Evolutionary conservation across 2,797 vertebrate genomes (phyloP).

Genomic region (Arctocebus calabarensis): DNA sequence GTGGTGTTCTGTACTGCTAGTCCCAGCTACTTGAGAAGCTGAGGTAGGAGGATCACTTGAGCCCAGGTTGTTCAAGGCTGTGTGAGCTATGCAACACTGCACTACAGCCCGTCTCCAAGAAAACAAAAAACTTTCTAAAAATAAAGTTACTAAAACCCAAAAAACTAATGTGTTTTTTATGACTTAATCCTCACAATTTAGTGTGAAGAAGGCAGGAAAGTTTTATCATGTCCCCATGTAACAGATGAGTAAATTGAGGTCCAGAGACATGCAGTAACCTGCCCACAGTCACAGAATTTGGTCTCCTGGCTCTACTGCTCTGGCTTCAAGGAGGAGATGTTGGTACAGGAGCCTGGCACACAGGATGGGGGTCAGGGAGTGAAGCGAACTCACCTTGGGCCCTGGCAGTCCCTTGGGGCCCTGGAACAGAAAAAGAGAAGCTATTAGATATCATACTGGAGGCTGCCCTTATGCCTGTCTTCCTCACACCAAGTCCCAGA

Average conservation of each 20-base stretch:
- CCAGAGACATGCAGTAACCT: not conserved
- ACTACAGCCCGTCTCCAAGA: not conserved
- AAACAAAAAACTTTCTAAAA: not conserved
- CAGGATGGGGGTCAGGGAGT: not conserved
- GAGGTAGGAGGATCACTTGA: not conserved
- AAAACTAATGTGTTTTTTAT: not conserved
- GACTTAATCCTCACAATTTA: not conserved
- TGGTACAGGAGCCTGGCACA: not conserved
- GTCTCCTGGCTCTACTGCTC: not conserved
- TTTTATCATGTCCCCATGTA: not conserved
- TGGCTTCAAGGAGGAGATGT: not conserved
- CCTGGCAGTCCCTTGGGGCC: conserved; percentile 92
- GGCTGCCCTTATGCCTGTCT: not conserved
- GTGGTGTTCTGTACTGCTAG: no score
- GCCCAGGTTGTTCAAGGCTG: not conserved
- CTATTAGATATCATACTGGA: not conserved
- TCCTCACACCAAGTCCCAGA: not conserved
- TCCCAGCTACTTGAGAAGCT: no score
- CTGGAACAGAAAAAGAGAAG: conserved; percentile 84
- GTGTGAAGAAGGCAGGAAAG: not conserved
- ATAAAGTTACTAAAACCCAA: not conserved
- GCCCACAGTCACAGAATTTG: not conserved
- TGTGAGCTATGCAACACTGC: not conserved
- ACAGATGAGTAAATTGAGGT: not conserved
- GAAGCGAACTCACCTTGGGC: conserved; percentile 88